Percentiles rank a stretch among this genome's conserved stretches.
phyloP scores from a whole-genome alignment of 2,113 vertebrate genomes.

The Sturnus vulgaris region DNA sequence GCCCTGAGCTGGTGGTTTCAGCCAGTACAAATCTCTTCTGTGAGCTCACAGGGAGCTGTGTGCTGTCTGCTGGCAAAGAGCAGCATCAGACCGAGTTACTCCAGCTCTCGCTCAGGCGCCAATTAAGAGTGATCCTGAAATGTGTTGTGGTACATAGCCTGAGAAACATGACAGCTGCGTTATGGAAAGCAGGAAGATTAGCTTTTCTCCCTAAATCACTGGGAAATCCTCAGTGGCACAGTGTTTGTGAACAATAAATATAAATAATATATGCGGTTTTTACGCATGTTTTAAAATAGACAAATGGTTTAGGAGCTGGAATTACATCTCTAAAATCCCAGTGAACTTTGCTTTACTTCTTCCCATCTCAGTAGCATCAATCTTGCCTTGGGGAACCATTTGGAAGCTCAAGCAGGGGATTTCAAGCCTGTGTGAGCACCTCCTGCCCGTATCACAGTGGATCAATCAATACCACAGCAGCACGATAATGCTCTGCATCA shows the following conservation, averaged over 20 bases:
- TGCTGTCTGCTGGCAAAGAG: background rate
- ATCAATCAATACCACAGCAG: conserved; percentile 28
- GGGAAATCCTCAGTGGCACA: background rate
- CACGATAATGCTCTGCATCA: background rate
- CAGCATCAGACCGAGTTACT: background rate
- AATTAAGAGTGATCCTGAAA: conserved; percentile 1
- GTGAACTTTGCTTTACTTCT: background rate
- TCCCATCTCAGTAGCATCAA: background rate
- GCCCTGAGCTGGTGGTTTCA: background rate
- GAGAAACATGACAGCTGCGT: background rate
- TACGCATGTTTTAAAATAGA: background rate
- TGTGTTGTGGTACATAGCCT: background rate
- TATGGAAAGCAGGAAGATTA: background rate
- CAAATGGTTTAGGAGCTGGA: background rate
- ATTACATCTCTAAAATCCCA: background rate
- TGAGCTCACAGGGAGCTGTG: background rate
- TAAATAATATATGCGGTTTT: background rate
- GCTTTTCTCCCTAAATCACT: background rate
- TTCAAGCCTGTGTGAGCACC: background rate
- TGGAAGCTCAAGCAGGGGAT: background rate
- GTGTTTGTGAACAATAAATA: background rate
- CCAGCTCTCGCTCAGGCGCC: background rate
- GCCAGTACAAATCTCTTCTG: background rate
- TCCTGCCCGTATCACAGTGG: background rate
- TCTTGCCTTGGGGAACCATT: conserved; percentile 9